Evolutionary conservation across 2,797 vertebrate species (phyloP).

Genomic region (Euthynnus affinis): DNA sequence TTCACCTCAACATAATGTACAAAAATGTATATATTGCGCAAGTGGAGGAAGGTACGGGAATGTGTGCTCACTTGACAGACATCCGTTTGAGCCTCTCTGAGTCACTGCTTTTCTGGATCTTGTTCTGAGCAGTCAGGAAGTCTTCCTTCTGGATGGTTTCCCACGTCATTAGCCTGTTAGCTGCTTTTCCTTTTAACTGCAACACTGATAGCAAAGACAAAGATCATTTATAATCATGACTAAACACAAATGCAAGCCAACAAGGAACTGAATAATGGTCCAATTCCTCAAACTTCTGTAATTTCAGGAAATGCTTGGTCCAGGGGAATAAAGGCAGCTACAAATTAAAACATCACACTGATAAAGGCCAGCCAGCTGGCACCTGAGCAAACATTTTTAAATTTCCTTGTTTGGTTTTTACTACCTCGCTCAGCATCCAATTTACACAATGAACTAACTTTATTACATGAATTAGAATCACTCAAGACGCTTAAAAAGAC

Average conservation of each 20-base stretch:
- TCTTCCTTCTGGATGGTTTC: constrained; percentile 93
- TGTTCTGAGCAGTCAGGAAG: constrained; percentile 85
- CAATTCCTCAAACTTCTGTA: no score
- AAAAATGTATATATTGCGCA: background rate
- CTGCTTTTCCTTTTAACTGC: constrained; percentile 75
- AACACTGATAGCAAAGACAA: constrained; percentile 74
- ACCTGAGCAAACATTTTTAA: background rate
- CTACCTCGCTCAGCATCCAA: background rate
- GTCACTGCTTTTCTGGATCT: constrained; percentile 88
- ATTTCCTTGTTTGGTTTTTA: background rate
- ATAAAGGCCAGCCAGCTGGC: background rate
- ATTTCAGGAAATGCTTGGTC: background rate
- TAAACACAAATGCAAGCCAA: background rate
- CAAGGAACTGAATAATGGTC: background rate
- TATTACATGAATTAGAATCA: background rate
- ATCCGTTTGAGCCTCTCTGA: constrained; percentile 90
- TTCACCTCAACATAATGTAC: background rate
- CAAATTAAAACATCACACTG: background rate
- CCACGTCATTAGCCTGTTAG: constrained; percentile 89
- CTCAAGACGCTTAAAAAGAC: background rate
- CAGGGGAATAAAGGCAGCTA: background rate
- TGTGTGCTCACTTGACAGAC: constrained; percentile 87
- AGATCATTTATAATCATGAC: background rate
- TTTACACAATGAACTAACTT: background rate
- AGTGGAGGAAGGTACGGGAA: background rate